phyloP scores from a whole-genome alignment of 2,888 invertebrate genomes.

The Lacanobia wlatinum region DNA sequence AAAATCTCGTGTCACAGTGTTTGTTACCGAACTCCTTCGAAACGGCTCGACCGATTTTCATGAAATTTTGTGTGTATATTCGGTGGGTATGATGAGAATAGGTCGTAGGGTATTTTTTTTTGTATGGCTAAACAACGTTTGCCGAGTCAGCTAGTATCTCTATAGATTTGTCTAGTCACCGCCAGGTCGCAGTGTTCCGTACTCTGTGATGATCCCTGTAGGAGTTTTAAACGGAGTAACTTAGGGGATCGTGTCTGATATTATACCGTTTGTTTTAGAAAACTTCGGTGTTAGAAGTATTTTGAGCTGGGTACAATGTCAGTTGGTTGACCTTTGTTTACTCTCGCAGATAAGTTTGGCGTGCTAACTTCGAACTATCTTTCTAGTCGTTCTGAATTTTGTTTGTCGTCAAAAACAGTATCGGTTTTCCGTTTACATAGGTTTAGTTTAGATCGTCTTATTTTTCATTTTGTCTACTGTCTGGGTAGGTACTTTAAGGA shows the following conservation, averaged over 20 bases:
- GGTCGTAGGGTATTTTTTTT: no score
- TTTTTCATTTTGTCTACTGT: background rate
- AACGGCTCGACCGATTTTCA: no score
- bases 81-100: no score
- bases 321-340: conserved; percentile 20
- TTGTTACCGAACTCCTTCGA: no score
- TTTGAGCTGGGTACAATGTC: background rate
- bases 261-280: conserved; percentile 42
- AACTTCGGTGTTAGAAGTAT: conserved; percentile 35
- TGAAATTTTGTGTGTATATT: no score
- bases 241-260: conserved; percentile 29
- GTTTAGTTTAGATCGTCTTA: conserved; percentile 12
- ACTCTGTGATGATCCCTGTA: conserved; percentile 30
- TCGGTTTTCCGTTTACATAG: conserved; percentile 1
- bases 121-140: no score
- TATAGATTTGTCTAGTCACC: background rate
- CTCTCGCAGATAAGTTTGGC: conserved; percentile 6
- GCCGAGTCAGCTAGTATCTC: no score
- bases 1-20: no score
- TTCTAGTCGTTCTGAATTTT: conserved; percentile 5
- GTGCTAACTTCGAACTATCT: conserved; percentile 15
- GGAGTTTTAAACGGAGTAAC: conserved; percentile 53
- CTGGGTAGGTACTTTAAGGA: background rate
- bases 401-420: conserved; percentile 12
- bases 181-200: background rate